Percentiles rank a stretch among this genome's conserved stretches.
Conservation (phyloP, 2,797 vertebrate genomes). For the Enteromius afrohamiltoni region DNA sequence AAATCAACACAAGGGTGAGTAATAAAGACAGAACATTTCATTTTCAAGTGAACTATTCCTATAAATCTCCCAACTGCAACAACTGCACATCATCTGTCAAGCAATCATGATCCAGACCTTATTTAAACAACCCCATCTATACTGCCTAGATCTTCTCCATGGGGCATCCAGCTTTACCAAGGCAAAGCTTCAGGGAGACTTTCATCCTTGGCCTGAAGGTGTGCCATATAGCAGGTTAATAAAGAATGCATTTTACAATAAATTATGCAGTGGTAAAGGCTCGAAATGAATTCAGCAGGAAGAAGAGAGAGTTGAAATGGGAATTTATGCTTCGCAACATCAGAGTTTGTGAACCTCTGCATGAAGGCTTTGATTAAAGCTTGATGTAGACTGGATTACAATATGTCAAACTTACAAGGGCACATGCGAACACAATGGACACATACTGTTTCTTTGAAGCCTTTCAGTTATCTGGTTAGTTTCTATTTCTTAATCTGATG, state of each 20-base stretch:
- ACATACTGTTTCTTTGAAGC: neutral
- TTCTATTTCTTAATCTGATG: neutral
- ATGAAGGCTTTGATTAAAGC: constrained; percentile 38
- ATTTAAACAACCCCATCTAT: constrained; percentile 42
- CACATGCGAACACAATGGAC: constrained; percentile 1
- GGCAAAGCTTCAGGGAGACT: constrained; percentile 39
- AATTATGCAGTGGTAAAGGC: constrained; percentile 54
- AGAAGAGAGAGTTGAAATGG: constrained; percentile 29
- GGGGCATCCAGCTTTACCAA: constrained; percentile 24
- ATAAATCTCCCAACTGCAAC: constrained; percentile 24
- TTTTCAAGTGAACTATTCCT: constrained; percentile 5
- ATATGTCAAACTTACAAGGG: constrained; percentile 38
- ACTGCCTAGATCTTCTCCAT: constrained; percentile 7
- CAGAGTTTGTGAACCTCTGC: constrained; percentile 24
- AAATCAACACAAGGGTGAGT: neutral
- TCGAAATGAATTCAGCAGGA: constrained; percentile 44
- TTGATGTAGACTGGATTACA: constrained; percentile 36
- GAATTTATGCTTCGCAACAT: constrained; percentile 37
- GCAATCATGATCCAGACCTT: constrained; percentile 36
- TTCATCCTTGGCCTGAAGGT: constrained; percentile 43
- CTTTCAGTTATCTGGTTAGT: neutral
- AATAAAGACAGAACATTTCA: neutral
- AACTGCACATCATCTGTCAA: constrained; percentile 14
- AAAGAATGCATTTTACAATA: constrained; percentile 66
- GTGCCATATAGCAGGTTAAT: constrained; percentile 54